Base-by-base conservation (phyloP, 1,140 invertebrate genomes). In the Megathymus violae region DNA sequence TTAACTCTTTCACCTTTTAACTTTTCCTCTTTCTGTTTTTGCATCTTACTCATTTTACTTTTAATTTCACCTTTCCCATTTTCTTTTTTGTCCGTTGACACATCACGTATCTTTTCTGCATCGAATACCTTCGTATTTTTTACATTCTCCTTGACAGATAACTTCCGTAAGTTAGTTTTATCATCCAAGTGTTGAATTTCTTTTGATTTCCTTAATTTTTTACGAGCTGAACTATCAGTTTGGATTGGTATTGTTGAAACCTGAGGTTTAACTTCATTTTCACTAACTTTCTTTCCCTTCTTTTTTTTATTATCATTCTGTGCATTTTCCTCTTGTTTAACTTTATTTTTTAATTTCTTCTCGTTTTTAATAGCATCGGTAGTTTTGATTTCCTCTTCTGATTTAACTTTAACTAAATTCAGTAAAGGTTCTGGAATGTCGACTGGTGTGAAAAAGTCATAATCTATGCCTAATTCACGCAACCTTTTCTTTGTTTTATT, bases 391-490 rank as follows among this genome's bases (percentile, higher is more conserved):
- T 46, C 43, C 14, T 40, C 22, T 64, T 68, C 62, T 64, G 70
- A 41, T 14, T 72, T 67, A 11, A 61, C 43, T 11, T 44, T 46
- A 40, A 56, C 15, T 47, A 34, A 10, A 27, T 58, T 51, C 31
- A 14, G 13, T 48, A 91, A 73, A 31, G 50, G 67, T 62, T 85
- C 77, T 19, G 89, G 91, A 15, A 92, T 67, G 77, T 92, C 91
- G 40, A 85, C 84, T 50, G 91, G 87, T 47, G 71, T 71, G 48
- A 92, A 92, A 44, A 91, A 91, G 48, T 91, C 83, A 80, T 91
- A 92, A 56, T 88, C 77, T 50, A 92, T 85, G 4, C 81, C 89
- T 17, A 91, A 50, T 16, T 76, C 74, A 59, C 67, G 79, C 14
- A 92, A 63, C 54, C 82, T 91, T 41, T 78, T 63, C 65, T 88